phyloP scores from a whole-genome alignment of 2,113 vertebrate genomes.

The Chloropsis cyanopogon region DNA sequence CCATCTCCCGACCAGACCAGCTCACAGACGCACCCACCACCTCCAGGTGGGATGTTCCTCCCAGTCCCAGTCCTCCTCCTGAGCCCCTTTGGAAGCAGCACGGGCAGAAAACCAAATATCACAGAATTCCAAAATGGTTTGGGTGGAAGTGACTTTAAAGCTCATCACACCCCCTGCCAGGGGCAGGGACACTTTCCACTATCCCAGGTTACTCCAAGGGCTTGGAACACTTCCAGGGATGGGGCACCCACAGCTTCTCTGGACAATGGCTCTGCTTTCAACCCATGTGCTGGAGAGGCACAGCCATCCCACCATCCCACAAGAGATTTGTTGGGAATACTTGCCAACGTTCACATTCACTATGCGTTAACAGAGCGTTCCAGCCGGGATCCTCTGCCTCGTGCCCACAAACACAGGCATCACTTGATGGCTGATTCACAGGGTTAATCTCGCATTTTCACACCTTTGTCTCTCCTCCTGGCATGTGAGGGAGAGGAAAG shows the following conservation, averaged over 20 bases:
- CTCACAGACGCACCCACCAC: neutral
- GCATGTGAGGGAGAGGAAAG: neutral
- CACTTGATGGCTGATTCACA: neutral
- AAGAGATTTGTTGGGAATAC: neutral
- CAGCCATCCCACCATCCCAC: fast-evolving
- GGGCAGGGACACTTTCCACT: neutral
- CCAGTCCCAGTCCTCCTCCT: neutral
- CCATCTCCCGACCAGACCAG: neutral
- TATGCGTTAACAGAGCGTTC: fast-evolving
- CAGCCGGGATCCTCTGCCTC: neutral
- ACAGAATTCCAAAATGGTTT: neutral
- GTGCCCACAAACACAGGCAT: fast-evolving
- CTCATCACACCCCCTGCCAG: fast-evolving
- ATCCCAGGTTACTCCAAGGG: neutral
- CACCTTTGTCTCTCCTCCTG: neutral
- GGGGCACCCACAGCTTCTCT: neutral
- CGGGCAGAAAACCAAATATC: fast-evolving
- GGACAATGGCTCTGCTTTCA: neutral
- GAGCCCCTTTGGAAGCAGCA: neutral
- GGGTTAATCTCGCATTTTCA: neutral
- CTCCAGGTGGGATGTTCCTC: neutral
- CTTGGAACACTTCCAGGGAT: neutral
- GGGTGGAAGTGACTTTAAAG: neutral
- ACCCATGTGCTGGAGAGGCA: neutral
- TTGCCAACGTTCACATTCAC: neutral